Percentiles rank a stretch among this genome's conserved stretches.
These are phyloP conservation scores for Phyllopteryx taeniolatus DNA, from an alignment of 2,113 vertebrate genomes.

Conservation along the genomic window DNA sequence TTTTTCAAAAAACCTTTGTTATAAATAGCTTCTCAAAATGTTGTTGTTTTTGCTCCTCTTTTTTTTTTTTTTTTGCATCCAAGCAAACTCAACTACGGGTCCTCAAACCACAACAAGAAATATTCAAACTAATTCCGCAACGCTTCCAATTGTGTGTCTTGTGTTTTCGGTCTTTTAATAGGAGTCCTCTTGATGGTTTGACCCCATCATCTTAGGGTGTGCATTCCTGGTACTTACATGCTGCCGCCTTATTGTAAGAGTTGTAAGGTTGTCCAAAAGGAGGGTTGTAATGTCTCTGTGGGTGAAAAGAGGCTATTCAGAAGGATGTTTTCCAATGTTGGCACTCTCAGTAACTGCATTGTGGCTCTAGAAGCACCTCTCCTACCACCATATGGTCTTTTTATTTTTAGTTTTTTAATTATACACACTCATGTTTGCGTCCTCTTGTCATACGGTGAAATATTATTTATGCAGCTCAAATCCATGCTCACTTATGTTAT, in stretches of 20 bases:
- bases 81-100: conserved; percentile 35
- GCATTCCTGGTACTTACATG: conserved; percentile 7
- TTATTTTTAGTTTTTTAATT: not conserved
- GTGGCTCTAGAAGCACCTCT: conserved; percentile 17
- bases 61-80: not conserved
- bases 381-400: conserved; percentile 63
- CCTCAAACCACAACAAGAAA: conserved; percentile 16
- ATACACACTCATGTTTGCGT: not conserved
- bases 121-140: conserved; percentile 15
- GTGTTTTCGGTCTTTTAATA: conserved; percentile 18
- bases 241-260: conserved; percentile 17
- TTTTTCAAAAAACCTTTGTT: conserved; percentile 16
- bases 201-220: not conserved
- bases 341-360: conserved; percentile 1
- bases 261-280: conserved; percentile 17
- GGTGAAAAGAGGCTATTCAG: conserved; percentile 11
- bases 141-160: conserved; percentile 4
- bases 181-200: conserved; percentile 1
- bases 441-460: conserved; percentile 5
- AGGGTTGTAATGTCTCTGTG: conserved; percentile 17
- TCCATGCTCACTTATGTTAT: conserved; percentile 13
- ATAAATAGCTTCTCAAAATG: not conserved
- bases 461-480: conserved; percentile 38
- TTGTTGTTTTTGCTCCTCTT: not conserved
- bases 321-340: conserved; percentile 11